These are phyloP conservation scores for Idaea dimidiata DNA, from an alignment of 2,888 invertebrate species.

Conservation along the genomic window DNA sequence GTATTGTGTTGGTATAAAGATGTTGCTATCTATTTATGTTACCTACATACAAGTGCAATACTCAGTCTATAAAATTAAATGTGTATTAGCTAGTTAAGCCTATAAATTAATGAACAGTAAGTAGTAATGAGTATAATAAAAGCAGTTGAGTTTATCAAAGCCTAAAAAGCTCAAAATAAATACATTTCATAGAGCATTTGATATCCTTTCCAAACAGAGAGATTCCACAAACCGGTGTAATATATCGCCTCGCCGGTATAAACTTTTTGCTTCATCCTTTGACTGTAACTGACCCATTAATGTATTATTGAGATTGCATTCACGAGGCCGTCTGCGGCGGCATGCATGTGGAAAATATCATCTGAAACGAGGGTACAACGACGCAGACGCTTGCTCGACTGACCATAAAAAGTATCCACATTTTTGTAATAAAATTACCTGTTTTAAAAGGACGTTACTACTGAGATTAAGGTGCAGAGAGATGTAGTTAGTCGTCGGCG, in stretches of 20 bases:
- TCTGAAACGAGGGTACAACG: slow-evolving; percentile 41
- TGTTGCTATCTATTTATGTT: background rate
- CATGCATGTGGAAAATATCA: slow-evolving; percentile 56
- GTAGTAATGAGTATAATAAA: too few species aligned
- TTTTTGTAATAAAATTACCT: slow-evolving; percentile 80
- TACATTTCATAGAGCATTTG: slow-evolving; percentile 39
- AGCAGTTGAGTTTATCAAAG: too few species aligned
- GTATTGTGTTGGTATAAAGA: too few species aligned
- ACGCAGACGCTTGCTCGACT: slow-evolving; percentile 59
- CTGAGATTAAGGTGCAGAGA: slow-evolving; percentile 78
- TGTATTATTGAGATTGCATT: slow-evolving; percentile 67
- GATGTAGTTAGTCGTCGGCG: slow-evolving; percentile 77
- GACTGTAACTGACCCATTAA: slow-evolving; percentile 55
- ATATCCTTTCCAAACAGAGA: slow-evolving; percentile 55
- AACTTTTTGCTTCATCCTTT: slow-evolving; percentile 60
- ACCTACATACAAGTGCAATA: background rate
- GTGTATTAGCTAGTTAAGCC: slow-evolving; percentile 6
- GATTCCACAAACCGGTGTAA: slow-evolving; percentile 54
- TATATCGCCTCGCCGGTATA: slow-evolving; percentile 46
- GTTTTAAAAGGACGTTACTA: slow-evolving; percentile 80
- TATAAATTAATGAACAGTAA: slow-evolving; percentile 18
- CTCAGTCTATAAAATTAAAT: background rate
- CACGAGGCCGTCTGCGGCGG: slow-evolving; percentile 32
- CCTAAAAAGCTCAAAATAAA: slow-evolving; percentile 14
- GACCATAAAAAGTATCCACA: slow-evolving; percentile 71